Conservation (phyloP, 1,140 invertebrate genomes). For the Limonius californicus region DNA sequence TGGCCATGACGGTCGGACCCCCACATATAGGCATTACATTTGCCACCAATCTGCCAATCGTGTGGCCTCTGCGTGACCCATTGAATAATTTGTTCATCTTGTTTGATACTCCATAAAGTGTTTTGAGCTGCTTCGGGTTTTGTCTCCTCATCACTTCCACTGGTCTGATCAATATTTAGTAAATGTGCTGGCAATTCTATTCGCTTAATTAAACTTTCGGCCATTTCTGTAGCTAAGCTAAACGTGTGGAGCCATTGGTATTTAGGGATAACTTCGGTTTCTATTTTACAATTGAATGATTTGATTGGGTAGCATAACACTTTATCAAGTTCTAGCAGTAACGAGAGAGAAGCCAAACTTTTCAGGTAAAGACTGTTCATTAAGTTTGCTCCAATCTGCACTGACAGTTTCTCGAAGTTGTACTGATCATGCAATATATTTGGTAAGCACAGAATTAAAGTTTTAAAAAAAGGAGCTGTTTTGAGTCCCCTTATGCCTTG, state of each 20-base stretch:
- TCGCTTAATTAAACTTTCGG: constrained; percentile 53
- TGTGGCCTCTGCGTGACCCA: constrained; percentile 61
- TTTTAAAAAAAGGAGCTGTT: constrained; percentile 55
- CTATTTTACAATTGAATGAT: constrained; percentile 47
- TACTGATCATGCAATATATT: constrained; percentile 54
- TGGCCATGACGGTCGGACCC: constrained; percentile 64
- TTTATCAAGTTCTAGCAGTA: constrained; percentile 55
- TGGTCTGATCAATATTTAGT: constrained; percentile 29
- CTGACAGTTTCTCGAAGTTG: constrained; percentile 54
- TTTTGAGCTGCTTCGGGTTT: constrained; percentile 44
- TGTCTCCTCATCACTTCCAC: constrained; percentile 36
- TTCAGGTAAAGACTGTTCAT: constrained; percentile 61
- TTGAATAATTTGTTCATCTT: constrained; percentile 60
- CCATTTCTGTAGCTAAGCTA: constrained; percentile 53
- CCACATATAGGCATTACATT: constrained; percentile 61
- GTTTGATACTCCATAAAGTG: constrained; percentile 54
- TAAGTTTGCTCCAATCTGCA: constrained; percentile 59
- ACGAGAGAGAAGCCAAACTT: constrained; percentile 54
- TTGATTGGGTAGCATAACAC: constrained; percentile 52
- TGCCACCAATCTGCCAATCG: constrained; percentile 66
- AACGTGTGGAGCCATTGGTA: constrained; percentile 61
- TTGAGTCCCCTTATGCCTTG: constrained; percentile 55
- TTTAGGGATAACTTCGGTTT: constrained; percentile 47
- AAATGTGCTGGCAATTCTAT: constrained; percentile 51
- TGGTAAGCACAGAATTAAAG: constrained; percentile 53